Conservation (phyloP, 92 coral and sea anemone genomes). For the Palythoa caribaeorum region DNA sequence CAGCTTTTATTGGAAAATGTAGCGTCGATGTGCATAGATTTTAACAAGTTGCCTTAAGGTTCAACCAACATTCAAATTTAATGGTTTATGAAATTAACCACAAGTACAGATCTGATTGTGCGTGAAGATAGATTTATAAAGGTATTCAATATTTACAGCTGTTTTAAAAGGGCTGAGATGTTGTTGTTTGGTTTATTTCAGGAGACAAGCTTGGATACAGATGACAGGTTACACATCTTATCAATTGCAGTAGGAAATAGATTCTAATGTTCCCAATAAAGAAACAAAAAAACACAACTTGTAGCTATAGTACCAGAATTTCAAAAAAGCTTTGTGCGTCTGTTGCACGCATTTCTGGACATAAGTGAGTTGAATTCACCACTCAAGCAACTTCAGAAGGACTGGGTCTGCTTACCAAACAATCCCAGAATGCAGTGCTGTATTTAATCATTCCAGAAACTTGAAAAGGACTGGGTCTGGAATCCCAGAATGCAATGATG, state of each 20-base stretch:
- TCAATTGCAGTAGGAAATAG: background rate
- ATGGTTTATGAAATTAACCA: background rate
- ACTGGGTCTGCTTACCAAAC: no score
- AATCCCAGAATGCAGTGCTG: no score
- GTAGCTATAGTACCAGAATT: background rate
- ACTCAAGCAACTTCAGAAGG: no score
- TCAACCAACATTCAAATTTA: background rate
- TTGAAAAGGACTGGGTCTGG: no score
- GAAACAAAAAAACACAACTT: background rate
- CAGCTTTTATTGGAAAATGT: no score
- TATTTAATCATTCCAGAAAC: no score
- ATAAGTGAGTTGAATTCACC: no score
- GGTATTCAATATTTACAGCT: background rate
- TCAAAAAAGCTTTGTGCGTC: no score
- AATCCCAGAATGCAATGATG: no score
- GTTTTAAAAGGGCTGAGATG: background rate
- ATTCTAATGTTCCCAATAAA: background rate
- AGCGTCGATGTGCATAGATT: no score
- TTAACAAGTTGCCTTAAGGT: background rate
- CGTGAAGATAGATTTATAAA: background rate
- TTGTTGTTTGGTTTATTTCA: background rate
- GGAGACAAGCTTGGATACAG: slow-evolving; percentile 29
- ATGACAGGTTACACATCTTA: slow-evolving; percentile 5
- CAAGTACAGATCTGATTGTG: background rate
- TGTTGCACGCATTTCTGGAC: no score